These are phyloP conservation scores for Euphydryas editha DNA, from an alignment of 2,888 invertebrate genomes.

Conservation along the genomic window DNA sequence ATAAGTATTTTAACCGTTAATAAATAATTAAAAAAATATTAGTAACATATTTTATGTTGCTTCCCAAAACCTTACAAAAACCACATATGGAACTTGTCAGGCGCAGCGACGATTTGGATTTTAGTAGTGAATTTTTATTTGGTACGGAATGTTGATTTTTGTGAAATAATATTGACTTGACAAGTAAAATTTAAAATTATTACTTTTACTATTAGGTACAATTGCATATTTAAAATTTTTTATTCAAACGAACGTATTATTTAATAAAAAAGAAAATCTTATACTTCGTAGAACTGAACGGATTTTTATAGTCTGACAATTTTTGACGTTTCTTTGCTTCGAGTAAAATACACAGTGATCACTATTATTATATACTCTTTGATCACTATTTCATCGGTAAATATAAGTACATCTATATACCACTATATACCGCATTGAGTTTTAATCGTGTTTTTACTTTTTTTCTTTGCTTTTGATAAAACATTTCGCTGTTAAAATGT, in stretches of 20 bases:
- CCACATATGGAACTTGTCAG: too few species aligned
- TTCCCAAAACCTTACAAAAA: too few species aligned
- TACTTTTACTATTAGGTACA: neutral
- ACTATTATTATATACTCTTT: too few species aligned
- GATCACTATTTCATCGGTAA: conserved; percentile 52
- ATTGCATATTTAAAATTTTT: neutral
- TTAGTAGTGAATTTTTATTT: too few species aligned
- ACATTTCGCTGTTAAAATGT: conserved; percentile 59
- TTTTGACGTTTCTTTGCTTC: conserved; percentile 60
- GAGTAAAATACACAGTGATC: conserved; percentile 39
- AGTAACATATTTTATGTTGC: too few species aligned
- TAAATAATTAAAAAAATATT: too few species aligned
- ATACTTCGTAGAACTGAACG: conserved; percentile 37
- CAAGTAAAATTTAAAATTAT: too few species aligned
- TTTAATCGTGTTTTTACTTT: conserved; percentile 38
- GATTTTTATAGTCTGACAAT: conserved; percentile 47
- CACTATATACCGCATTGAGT: conserved; percentile 48
- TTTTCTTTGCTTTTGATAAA: conserved; percentile 45
- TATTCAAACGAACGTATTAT: neutral
- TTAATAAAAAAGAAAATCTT: neutral
- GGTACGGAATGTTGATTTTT: too few species aligned
- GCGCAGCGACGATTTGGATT: too few species aligned
- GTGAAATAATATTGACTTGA: too few species aligned
- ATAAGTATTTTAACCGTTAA: too few species aligned
- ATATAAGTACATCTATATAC: conserved; percentile 49